These are phyloP conservation scores for Magallana gigas DNA, from an alignment of 1,140 invertebrate genomes.

Conservation along the genomic window DNA sequence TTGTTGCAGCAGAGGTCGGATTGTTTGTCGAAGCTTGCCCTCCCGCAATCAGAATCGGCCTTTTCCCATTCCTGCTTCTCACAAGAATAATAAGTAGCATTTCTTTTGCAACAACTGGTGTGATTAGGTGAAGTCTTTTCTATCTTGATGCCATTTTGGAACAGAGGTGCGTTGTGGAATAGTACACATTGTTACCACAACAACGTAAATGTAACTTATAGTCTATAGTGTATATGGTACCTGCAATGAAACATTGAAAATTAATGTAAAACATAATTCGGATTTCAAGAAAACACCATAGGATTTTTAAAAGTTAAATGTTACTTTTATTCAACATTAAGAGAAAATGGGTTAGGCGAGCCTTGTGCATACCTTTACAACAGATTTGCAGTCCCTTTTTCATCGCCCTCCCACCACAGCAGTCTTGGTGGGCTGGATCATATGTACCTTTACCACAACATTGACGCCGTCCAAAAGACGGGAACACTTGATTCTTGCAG, in stretches of 20 bases:
- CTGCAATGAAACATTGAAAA: background rate
- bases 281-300: too few species aligned
- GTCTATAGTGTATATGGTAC: background rate
- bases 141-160: background rate
- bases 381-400: background rate
- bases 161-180: background rate
- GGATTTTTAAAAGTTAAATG: too few species aligned
- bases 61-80: background rate
- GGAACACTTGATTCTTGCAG: background rate
- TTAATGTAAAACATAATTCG: too few species aligned
- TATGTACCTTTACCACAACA: background rate
- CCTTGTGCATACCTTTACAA: background rate
- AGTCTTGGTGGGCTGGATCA: background rate
- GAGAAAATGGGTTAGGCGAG: background rate
- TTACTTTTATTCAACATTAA: background rate
- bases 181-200: background rate
- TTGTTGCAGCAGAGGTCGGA: constrained; percentile 1
- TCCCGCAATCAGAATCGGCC: background rate
- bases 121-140: background rate
- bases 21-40: background rate
- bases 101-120: background rate
- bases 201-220: background rate
- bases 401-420: background rate
- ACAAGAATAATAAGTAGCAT: background rate
- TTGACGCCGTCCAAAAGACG: background rate